Evolutionary conservation across 2,113 vertebrate genomes (phyloP).

Genomic region (Artemisiospiza belli): DNA sequence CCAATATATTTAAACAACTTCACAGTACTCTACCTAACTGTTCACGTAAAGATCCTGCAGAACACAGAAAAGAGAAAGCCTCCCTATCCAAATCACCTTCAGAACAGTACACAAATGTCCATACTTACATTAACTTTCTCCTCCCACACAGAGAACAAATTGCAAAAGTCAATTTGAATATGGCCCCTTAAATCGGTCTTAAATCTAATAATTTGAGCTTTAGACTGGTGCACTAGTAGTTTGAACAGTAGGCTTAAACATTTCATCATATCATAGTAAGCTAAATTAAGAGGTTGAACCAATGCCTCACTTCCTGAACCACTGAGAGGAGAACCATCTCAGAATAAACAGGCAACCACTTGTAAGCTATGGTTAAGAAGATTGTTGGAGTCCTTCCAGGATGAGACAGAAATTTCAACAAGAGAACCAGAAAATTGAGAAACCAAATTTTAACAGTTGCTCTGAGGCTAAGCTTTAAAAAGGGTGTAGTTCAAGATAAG

Average conservation of each 20-base stretch:
- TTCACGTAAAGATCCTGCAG: background rate
- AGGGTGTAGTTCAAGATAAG: background rate
- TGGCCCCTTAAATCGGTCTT: background rate
- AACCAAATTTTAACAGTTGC: background rate
- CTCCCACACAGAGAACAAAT: background rate
- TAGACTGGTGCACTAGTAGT: background rate
- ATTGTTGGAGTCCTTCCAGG: background rate
- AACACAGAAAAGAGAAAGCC: background rate
- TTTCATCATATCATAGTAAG: background rate
- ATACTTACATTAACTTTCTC: background rate
- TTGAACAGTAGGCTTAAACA: background rate
- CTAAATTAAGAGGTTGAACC: background rate
- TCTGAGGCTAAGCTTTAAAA: background rate
- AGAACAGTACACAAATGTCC: background rate
- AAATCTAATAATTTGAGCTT: background rate
- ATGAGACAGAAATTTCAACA: background rate
- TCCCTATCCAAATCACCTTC: background rate
- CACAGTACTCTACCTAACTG: background rate
- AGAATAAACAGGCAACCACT: background rate
- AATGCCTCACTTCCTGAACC: background rate
- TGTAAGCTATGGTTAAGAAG: background rate
- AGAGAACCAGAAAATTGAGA: background rate
- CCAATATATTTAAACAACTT: background rate
- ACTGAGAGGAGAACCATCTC: background rate
- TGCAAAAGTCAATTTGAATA: background rate